phyloP scores from a whole-genome alignment of 2,888 invertebrate genomes.

The Drosophila paranaensis region DNA sequence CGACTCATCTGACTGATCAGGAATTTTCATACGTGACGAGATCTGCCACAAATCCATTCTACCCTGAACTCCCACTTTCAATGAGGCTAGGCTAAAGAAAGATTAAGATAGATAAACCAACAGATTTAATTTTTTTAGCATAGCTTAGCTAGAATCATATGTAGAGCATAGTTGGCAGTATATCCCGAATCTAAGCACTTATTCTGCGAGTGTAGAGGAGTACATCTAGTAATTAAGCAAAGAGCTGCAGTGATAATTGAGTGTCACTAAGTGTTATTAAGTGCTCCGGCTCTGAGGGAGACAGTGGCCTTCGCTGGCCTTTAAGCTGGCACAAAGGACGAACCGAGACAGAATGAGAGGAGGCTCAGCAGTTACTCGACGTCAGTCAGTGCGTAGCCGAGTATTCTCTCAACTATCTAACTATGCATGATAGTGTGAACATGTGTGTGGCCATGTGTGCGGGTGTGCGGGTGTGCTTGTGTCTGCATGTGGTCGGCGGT shows the following conservation, averaged over 20 bases:
- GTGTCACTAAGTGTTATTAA: conserved; percentile 77
- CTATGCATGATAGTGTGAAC: conserved; percentile 22
- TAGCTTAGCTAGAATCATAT: not conserved
- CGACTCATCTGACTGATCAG: not conserved
- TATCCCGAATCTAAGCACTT: not conserved
- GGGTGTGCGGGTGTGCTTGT: conserved; percentile 30
- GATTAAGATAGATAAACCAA: too few species aligned
- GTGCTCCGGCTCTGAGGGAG: conserved; percentile 48
- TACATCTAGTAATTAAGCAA: conserved; percentile 68
- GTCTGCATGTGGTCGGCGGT: conserved; percentile 56
- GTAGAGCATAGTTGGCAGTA: not conserved
- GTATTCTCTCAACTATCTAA: conserved; percentile 40
- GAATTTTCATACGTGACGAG: not conserved
- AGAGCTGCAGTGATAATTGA: conserved; percentile 74
- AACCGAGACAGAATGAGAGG: conserved; percentile 19
- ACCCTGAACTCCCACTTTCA: too few species aligned
- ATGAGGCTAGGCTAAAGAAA: too few species aligned
- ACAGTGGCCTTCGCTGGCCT: conserved; percentile 32
- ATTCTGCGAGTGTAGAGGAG: conserved; percentile 45
- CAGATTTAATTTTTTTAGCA: not conserved
- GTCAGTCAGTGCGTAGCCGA: conserved; percentile 40
- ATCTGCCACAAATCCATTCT: too few species aligned
- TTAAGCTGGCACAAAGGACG: conserved; percentile 44
- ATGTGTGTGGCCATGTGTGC: conserved; percentile 17
- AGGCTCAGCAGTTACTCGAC: conserved; percentile 28